A percentile compares a stretch with the other conserved stretches of the same genome.
phyloP scores from a whole-genome alignment of 2,888 invertebrate genomes.

The Drosophila prolongata region DNA sequence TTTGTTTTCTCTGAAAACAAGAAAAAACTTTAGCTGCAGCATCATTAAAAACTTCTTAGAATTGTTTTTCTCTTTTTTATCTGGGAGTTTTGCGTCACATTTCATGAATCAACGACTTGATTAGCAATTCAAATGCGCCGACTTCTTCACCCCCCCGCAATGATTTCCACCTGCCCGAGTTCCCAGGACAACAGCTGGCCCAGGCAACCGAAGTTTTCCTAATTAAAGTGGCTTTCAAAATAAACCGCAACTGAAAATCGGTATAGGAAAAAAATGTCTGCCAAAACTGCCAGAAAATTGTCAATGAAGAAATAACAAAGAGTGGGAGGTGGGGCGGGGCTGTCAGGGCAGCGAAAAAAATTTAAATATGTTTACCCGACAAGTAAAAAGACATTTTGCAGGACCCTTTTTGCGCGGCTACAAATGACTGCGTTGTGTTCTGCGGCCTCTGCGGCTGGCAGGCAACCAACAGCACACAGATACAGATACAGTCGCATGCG shows the following conservation, averaged over 20 bases:
- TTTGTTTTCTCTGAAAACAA: conserved; percentile 26
- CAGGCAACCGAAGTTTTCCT: conserved; percentile 51
- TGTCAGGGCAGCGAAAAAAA: conserved; percentile 38
- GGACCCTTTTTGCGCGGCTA: conserved; percentile 26
- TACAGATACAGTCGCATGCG: not conserved
- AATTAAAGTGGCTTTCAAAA: conserved; percentile 64
- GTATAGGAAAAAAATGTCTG: conserved; percentile 20
- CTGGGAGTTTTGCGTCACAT: conserved; percentile 37
- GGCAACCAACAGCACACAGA: conserved; percentile 24
- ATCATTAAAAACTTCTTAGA: conserved; percentile 75
- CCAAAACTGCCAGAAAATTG: conserved; percentile 38
- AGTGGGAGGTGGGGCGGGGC: conserved; percentile 4
- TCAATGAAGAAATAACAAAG: conserved; percentile 33
- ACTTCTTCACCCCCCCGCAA: not conserved
- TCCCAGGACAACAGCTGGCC: conserved; percentile 66
- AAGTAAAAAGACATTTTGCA: conserved; percentile 36
- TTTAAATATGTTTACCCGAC: conserved; percentile 56
- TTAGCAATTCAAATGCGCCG: conserved; percentile 70
- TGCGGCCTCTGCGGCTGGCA: conserved; percentile 40
- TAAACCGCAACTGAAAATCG: conserved; percentile 31
- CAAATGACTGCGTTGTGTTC: conserved; percentile 33
- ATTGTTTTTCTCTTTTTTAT: conserved; percentile 8
- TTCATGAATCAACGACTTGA: conserved; percentile 63
- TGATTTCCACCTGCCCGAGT: conserved; percentile 55
- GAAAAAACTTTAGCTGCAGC: conserved; percentile 55